Conservation (phyloP, 64 coral and sea anemone species). For the Platygyra sinensis region DNA sequence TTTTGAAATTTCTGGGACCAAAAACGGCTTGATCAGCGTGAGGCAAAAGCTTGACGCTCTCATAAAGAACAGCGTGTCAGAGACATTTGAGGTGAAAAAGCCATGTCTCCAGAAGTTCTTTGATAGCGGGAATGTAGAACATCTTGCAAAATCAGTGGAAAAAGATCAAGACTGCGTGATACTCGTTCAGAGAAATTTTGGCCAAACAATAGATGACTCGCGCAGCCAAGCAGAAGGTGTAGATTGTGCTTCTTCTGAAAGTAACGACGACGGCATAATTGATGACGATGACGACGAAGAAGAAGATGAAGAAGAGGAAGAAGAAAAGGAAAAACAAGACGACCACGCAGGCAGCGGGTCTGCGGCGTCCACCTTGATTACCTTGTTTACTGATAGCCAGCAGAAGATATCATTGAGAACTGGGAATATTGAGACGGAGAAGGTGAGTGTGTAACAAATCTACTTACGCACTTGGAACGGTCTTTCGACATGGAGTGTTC, state of each 20-base stretch:
- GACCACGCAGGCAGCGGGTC: neutral
- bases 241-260: neutral
- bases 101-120: conserved; percentile 27
- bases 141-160: conserved; percentile 26
- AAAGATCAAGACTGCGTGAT: conserved; percentile 36
- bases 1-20: conserved; percentile 47
- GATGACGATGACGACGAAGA: neutral
- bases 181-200: neutral
- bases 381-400: too few species aligned
- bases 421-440: conserved; percentile 3
- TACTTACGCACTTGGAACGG: neutral
- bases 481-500: too few species aligned
- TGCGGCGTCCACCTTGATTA: too few species aligned
- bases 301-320: too few species aligned
- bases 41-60: neutral
- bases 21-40: neutral
- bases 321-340: too few species aligned
- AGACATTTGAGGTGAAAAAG: conserved; percentile 12
- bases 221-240: neutral
- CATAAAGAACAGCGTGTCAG: neutral
- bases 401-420: conserved; percentile 19
- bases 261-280: neutral
- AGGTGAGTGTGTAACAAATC: neutral
- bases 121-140: conserved; percentile 7
- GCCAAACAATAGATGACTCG: neutral